A percentile compares a stretch with the other conserved stretches of the same genome.
Conservation (phyloP, 2,113 vertebrate genomes). For the Stigmatopora nigra region DNA sequence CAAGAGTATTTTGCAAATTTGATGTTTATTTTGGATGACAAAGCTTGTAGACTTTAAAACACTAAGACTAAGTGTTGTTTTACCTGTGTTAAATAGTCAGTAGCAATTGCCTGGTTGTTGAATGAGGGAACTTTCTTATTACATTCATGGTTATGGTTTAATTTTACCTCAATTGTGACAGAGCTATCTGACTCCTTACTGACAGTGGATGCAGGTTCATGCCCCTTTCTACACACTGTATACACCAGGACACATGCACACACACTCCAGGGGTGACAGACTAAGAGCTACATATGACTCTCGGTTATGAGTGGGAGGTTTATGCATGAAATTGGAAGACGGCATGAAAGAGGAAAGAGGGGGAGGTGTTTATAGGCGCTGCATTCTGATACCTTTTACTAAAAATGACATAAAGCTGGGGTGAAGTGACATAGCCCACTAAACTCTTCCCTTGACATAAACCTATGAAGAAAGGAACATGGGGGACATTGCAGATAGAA, state of each 20-base stretch:
- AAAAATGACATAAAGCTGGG: conserved; percentile 16
- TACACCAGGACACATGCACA: conserved; percentile 6
- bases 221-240: not conserved
- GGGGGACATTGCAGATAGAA: not conserved
- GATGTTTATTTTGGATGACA: not conserved
- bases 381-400: conserved; percentile 34
- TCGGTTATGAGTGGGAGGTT: conserved; percentile 43
- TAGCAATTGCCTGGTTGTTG: conserved; percentile 50
- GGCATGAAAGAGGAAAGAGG: conserved; percentile 14
- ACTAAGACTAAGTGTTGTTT: conserved; percentile 28
- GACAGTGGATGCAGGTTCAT: conserved; percentile 5
- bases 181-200: not conserved
- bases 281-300: conserved; percentile 40
- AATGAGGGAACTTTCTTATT: conserved; percentile 45
- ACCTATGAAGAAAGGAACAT: not conserved
- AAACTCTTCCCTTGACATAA: conserved; percentile 4
- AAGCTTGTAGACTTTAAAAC: conserved; percentile 14
- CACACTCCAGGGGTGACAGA: conserved; percentile 26
- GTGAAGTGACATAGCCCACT: conserved; percentile 7
- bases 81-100: conserved; percentile 38
- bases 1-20: no score
- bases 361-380: conserved; percentile 27
- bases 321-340: conserved; percentile 44
- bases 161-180: conserved; percentile 15
- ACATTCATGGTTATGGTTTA: conserved; percentile 45